Evolutionary conservation across 2,888 invertebrate species (phyloP).

Genomic region (Himalopsyche tibetana): DNA sequence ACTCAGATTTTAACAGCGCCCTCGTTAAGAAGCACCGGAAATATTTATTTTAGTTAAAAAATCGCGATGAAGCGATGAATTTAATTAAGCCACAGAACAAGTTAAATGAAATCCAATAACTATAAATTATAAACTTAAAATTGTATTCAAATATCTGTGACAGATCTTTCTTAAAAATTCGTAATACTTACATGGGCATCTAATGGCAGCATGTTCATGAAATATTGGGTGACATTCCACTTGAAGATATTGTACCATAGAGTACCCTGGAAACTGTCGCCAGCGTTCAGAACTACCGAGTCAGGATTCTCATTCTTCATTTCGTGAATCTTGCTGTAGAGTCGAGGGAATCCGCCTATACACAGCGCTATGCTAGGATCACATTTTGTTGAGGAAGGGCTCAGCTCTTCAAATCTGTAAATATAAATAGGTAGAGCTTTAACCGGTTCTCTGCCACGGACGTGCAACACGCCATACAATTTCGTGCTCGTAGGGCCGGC

Average conservation of each 20-base stretch:
- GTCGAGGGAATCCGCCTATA: constrained; percentile 83
- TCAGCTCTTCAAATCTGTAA: constrained; percentile 78
- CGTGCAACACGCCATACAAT: no score
- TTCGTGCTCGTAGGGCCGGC: no score
- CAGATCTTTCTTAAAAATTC: not conserved
- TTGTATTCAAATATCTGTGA: not conserved
- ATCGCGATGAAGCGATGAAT: not conserved
- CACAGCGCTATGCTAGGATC: constrained; percentile 75
- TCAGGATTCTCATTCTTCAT: constrained; percentile 75
- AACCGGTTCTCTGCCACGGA: not conserved
- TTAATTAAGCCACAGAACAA: not conserved
- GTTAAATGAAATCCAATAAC: not conserved
- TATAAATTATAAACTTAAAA: not conserved
- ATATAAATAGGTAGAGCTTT: constrained; percentile 70
- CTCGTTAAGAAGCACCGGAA: no score
- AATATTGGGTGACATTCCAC: constrained; percentile 85
- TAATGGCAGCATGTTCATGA: constrained; percentile 85
- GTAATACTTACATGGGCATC: constrained; percentile 81
- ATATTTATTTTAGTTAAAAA: no score
- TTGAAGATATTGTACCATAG: constrained; percentile 88
- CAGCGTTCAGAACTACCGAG: constrained; percentile 86
- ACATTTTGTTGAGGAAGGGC: constrained; percentile 77
- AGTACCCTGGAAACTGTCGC: constrained; percentile 91
- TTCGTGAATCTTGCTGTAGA: constrained; percentile 77
- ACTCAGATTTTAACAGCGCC: no score